Percentiles rank a stretch among this genome's conserved stretches.
Evolutionary conservation across 2,888 invertebrate species (phyloP).

Genomic region (Acronicta alni): DNA sequence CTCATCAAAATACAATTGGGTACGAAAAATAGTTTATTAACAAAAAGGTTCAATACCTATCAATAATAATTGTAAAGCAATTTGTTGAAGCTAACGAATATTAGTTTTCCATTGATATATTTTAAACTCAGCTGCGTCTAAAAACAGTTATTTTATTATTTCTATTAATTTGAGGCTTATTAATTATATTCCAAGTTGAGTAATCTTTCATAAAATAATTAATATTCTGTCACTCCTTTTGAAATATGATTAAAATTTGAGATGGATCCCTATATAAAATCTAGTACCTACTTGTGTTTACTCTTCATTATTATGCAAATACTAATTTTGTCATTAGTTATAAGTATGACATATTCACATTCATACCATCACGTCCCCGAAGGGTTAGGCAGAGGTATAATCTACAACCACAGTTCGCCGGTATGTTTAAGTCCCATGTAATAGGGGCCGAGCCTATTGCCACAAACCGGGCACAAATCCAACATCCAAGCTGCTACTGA

Average conservation of each 20-base stretch:
- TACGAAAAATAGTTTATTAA: slow-evolving; percentile 21
- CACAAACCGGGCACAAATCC: too few relatives aligned
- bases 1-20: slow-evolving; percentile 24
- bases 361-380: too few relatives aligned
- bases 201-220: slow-evolving; percentile 36
- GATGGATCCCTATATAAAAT: neutral
- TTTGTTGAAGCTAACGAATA: slow-evolving; percentile 31
- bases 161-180: slow-evolving; percentile 30
- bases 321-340: neutral
- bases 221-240: slow-evolving; percentile 5
- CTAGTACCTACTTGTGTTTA: neutral
- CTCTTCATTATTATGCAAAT: neutral
- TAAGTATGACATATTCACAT: too few relatives aligned
- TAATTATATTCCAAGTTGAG: slow-evolving; percentile 26
- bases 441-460: too few relatives aligned
- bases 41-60: slow-evolving; percentile 1
- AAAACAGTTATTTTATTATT: slow-evolving; percentile 36
- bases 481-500: too few relatives aligned
- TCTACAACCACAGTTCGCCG: too few relatives aligned
- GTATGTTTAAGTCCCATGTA: too few relatives aligned
- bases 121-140: slow-evolving; percentile 24
- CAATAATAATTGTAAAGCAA: slow-evolving; percentile 28
- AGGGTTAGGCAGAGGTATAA: too few relatives aligned
- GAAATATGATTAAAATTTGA: neutral
- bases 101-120: slow-evolving; percentile 35